Evolutionary conservation across 1,140 invertebrate species (phyloP).

Genomic region (Monochamus saltuarius): DNA sequence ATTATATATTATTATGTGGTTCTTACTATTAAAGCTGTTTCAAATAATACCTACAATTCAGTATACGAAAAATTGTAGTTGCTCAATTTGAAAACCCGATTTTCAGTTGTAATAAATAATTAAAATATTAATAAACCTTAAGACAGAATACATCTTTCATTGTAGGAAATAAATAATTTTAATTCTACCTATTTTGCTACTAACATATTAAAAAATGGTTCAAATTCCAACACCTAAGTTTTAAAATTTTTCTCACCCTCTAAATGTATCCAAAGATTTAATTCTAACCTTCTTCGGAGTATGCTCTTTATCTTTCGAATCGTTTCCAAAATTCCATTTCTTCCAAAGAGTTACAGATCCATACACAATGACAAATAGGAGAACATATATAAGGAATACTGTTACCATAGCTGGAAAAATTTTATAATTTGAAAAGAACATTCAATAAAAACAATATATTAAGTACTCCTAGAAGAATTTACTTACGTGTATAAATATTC

Average conservation of each 20-base stretch:
- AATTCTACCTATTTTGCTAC: too few relatives aligned
- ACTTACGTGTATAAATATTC: constrained; percentile 71
- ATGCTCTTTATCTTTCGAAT: constrained; percentile 32
- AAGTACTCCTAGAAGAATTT: neutral
- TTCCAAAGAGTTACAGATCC: constrained; percentile 27
- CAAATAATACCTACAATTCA: constrained; percentile 1
- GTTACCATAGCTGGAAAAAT: constrained; percentile 49
- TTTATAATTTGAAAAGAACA: neutral
- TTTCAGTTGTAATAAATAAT: too few relatives aligned
- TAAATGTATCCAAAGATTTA: constrained; percentile 76
- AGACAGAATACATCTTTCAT: too few relatives aligned
- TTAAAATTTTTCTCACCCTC: constrained; percentile 61
- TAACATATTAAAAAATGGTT: too few relatives aligned
- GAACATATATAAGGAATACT: constrained; percentile 44
- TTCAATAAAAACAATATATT: neutral
- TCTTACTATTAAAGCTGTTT: too few relatives aligned
- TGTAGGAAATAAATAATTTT: too few relatives aligned
- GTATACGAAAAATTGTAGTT: neutral
- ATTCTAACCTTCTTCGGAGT: constrained; percentile 59
- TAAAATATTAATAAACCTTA: too few relatives aligned
- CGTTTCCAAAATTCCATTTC: constrained; percentile 18
- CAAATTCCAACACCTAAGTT: too few relatives aligned
- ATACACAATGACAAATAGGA: constrained; percentile 27
- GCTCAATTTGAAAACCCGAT: too few relatives aligned
- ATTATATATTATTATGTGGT: too few relatives aligned